Conservation (phyloP, 2,888 invertebrate species). For the Himalopsyche kuldschensis region DNA sequence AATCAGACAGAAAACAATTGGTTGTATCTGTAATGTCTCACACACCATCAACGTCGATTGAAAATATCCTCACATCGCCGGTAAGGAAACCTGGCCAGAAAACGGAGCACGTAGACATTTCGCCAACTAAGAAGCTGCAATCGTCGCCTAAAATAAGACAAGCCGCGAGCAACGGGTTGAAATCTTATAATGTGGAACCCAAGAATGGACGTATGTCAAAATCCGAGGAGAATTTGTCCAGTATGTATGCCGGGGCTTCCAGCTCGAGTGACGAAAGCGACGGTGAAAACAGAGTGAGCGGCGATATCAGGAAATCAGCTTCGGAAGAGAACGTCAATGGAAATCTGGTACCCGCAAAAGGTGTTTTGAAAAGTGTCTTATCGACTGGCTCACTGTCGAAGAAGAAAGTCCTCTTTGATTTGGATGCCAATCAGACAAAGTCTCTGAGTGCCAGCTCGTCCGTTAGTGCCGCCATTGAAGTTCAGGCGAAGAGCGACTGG, state of each 20-base stretch:
- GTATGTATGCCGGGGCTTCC: conserved; percentile 27
- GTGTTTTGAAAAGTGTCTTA: conserved; percentile 62
- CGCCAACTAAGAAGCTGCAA: conserved; percentile 13
- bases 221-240: conserved; percentile 25
- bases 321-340: conserved; percentile 45
- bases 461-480: conserved; percentile 47
- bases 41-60: conserved; percentile 46
- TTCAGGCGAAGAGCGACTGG: conserved; percentile 31
- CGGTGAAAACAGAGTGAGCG: not conserved
- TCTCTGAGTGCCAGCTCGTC: conserved; percentile 59
- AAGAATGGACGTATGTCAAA: conserved; percentile 22
- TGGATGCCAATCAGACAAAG: conserved; percentile 61
- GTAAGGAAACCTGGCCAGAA: conserved; percentile 45
- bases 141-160: not conserved
- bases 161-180: not conserved
- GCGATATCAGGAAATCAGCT: conserved; percentile 43
- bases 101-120: not conserved
- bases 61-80: conserved; percentile 51
- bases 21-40: not conserved
- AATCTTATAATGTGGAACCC: not conserved
- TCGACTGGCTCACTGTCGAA: conserved; percentile 61
- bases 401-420: conserved; percentile 67
- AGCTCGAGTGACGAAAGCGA: conserved; percentile 21
- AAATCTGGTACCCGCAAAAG: conserved; percentile 47
- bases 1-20: conserved; percentile 32